phyloP scores from a whole-genome alignment of 2,113 vertebrate species.

The Mus spicilegus region DNA sequence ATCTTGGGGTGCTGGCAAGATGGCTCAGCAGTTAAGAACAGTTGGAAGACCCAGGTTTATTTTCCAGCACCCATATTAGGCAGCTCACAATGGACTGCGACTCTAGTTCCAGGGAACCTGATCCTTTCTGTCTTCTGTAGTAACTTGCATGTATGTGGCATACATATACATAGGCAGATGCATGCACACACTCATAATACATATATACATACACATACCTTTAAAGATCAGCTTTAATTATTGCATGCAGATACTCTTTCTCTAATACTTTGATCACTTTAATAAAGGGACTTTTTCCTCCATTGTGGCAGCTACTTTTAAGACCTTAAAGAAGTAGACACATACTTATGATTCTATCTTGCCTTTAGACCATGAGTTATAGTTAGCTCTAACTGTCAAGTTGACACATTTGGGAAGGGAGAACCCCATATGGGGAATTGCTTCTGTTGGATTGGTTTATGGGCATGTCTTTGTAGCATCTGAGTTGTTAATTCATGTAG shows the following conservation, averaged over 20 bases:
- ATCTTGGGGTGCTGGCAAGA: neutral
- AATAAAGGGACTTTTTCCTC: neutral
- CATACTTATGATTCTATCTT: neutral
- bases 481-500: neutral
- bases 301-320: neutral
- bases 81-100: neutral
- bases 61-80: neutral
- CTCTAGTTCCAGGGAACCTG: neutral
- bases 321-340: neutral
- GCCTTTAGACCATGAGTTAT: neutral
- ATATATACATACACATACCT: neutral
- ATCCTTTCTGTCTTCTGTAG: neutral
- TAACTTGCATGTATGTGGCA: neutral
- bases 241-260: neutral
- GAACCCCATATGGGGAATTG: neutral
- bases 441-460: neutral
- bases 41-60: neutral
- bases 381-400: neutral
- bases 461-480: neutral
- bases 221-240: neutral
- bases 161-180: neutral
- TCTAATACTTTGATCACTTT: neutral
- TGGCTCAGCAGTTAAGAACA: neutral
- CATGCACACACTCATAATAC: neutral
- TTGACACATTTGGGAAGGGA: neutral